Percentiles rank a stretch among this genome's conserved stretches.
These are phyloP conservation scores for Raphicerus campestris DNA, from an alignment of 2,113 vertebrate genomes.

Conservation along the genomic window DNA sequence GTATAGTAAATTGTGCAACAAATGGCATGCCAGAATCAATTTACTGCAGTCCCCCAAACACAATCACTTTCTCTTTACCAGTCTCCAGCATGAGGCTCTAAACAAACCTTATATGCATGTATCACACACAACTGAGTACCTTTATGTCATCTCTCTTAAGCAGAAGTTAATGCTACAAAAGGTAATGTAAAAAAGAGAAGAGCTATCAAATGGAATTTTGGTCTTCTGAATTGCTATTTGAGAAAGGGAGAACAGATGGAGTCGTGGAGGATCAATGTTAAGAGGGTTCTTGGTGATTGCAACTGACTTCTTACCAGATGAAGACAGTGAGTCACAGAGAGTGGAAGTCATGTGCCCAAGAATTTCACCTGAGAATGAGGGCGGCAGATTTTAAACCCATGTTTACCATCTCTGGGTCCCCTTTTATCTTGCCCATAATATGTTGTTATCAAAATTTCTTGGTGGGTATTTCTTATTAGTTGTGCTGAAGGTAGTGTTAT, in stretches of 20 bases:
- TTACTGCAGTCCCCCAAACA: background rate
- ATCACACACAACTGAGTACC: background rate
- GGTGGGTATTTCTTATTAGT: background rate
- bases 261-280: background rate
- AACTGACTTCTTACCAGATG: background rate
- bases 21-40: conserved; percentile 51
- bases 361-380: background rate
- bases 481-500: background rate
- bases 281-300: background rate
- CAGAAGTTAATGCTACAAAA: background rate
- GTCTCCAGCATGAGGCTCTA: background rate
- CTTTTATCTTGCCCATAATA: background rate
- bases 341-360: fast-evolving
- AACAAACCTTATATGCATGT: background rate
- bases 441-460: background rate
- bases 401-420: background rate
- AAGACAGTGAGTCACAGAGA: background rate
- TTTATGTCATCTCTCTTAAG: background rate
- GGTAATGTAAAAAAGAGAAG: background rate
- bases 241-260: background rate
- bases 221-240: background rate
- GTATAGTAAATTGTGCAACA: conserved; percentile 32
- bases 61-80: background rate
- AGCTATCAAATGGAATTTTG: background rate
- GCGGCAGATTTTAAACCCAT: background rate